Percentiles rank a stretch among this genome's conserved stretches.
These are phyloP conservation scores for Sebastes glaucus DNA, from an alignment of 2,797 vertebrate species.

Conservation along the genomic window DNA sequence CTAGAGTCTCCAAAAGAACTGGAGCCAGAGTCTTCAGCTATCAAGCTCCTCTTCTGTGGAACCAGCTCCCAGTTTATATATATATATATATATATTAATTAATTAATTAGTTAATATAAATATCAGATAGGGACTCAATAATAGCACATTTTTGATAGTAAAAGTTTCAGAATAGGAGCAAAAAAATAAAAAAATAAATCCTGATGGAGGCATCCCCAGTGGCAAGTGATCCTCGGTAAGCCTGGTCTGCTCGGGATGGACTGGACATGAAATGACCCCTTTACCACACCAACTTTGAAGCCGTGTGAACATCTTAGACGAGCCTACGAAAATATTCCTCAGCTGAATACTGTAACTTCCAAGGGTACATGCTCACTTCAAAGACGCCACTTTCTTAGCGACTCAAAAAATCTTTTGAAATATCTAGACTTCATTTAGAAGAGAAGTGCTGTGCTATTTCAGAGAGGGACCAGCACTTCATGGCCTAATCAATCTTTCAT, in stretches of 20 bases:
- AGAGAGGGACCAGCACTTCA: slow-evolving; percentile 58
- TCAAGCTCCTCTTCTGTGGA: too few relatives aligned
- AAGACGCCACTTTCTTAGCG: slow-evolving; percentile 70
- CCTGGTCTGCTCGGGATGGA: slow-evolving; percentile 47
- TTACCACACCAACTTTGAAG: slow-evolving; percentile 46
- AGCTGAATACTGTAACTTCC: slow-evolving; percentile 57
- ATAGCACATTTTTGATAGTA: not conserved
- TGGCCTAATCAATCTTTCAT: slow-evolving; percentile 73
- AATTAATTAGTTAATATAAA: not conserved
- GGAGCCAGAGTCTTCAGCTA: not conserved
- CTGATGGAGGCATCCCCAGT: slow-evolving; percentile 21
- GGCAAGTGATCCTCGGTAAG: slow-evolving; percentile 32
- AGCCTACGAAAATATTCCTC: slow-evolving; percentile 69
- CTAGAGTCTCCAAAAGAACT: not conserved
- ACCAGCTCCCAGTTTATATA: too few relatives aligned
- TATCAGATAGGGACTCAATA: not conserved
- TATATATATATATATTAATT: too few relatives aligned
- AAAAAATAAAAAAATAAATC: not conserved
- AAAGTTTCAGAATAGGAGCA: not conserved
- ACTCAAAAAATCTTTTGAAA: slow-evolving; percentile 64
- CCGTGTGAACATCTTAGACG: slow-evolving; percentile 69
- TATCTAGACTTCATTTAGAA: slow-evolving; percentile 71
- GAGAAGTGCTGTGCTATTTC: slow-evolving; percentile 59
- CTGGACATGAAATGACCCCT: slow-evolving; percentile 67
- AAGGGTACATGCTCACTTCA: slow-evolving; percentile 75